Base-by-base conservation (phyloP, 2,888 invertebrate genomes). In the Coelinius sp. region DNA sequence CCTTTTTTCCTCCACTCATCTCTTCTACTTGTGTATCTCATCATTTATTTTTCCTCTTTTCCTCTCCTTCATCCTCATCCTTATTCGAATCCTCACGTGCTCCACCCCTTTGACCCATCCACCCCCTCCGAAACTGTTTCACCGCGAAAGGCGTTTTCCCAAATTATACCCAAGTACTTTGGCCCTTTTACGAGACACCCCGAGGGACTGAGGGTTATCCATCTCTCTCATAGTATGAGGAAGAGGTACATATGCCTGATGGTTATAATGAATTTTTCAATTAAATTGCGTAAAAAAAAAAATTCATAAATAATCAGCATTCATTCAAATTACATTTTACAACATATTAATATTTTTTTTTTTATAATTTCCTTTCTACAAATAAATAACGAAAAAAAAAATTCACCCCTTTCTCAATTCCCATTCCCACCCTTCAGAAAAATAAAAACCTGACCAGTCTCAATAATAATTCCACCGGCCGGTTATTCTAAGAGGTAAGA, bases 361-460 rank as follows among this genome's bases (percentile, higher is more conserved):
- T n/a, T n/a, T n/a, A n/a, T n/a, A n/a, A n/a, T n/a, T n/a, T n/a
- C n/a, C n/a, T n/a, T n/a, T n/a, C n/a, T n/a, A n/a, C n/a, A n/a
- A n/a, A n/a, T n/a, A n/a, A n/a, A n/a, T n/a, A n/a, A n/a, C n/a
- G 38, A 41, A 41, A 41, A 41, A 1, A 12, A 41, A 41, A 41
- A 1, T 1, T 41, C 2, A n/a, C 41, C 22, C 22, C 20, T 24
- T 49, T 17, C 10, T 53, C 20, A 17, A 24, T 20, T 25, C 17
- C 7, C 20, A 25, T 59, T 68, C 27, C 59, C 68, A 71, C 53
- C 71, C 74, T 46, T 65, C 44, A 59, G 24, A 7, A 8, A 46
- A 52, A 27, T 64, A 59, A 22, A 24, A 77, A 82, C 86, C 82
- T 84, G 86, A 86, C 85, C 86, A 86, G 84, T 85, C 86, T 84